Evolutionary conservation across 2,888 invertebrate species (phyloP).

Genomic region (Neocrepidodera transversa): DNA sequence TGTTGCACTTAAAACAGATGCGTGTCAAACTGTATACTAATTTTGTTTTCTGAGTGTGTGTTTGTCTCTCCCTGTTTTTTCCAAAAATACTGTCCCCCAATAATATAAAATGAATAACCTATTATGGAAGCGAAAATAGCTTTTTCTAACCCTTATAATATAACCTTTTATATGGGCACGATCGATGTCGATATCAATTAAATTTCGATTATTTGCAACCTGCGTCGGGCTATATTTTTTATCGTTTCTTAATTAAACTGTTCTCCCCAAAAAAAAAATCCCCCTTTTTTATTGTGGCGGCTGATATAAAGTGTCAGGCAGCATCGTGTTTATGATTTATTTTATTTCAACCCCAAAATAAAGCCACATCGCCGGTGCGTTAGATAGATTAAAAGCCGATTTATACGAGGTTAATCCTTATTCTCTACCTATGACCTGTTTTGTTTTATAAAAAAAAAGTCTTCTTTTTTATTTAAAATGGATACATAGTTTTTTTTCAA

Average conservation of each 20-base stretch:
- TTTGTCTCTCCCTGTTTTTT: no score
- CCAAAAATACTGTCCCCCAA: slow-evolving; percentile 1
- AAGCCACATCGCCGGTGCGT: slow-evolving; percentile 17
- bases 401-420: no score
- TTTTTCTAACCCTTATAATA: slow-evolving; percentile 18
- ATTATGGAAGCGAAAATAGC: slow-evolving; percentile 9
- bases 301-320: slow-evolving; percentile 8
- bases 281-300: slow-evolving; percentile 12
- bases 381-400: slow-evolving; percentile 3
- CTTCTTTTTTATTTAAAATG: no score
- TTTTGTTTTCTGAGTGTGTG: no score
- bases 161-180: slow-evolving; percentile 17
- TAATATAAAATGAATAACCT: slow-evolving; percentile 16
- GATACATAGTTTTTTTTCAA: no score
- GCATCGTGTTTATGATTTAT: slow-evolving; percentile 27
- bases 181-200: slow-evolving; percentile 35
- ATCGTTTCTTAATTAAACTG: slow-evolving; percentile 26
- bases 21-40: no score
- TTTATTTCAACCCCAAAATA: slow-evolving; percentile 26
- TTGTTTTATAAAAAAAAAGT: no score
- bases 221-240: slow-evolving; percentile 33
- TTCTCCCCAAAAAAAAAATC: slow-evolving; percentile 2
- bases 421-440: no score
- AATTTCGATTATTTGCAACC: slow-evolving; percentile 34
- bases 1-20: background rate